Conservation (phyloP, 2,888 invertebrate genomes). For the Drosophila prolongata region DNA sequence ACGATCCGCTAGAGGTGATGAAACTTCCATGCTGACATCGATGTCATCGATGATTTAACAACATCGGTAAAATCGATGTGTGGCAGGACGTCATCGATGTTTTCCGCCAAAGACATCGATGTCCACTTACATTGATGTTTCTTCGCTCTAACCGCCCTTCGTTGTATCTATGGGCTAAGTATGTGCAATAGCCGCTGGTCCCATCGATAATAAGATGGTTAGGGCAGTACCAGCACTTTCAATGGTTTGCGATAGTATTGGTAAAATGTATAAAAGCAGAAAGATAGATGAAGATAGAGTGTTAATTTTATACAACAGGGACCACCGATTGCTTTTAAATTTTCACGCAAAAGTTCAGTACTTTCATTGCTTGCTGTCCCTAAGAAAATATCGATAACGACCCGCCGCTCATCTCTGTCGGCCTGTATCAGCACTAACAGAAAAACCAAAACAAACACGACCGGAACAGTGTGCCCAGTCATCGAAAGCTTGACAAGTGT, state of each 20-base stretch:
- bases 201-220: neutral
- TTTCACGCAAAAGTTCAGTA: neutral
- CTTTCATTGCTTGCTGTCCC: neutral
- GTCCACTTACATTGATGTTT: too few species aligned
- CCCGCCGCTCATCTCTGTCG: neutral
- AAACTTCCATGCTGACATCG: too few species aligned
- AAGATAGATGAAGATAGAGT: too few species aligned
- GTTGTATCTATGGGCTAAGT: conserved; percentile 12
- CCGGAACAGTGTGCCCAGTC: conserved; percentile 11
- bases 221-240: too few species aligned
- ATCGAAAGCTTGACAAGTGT: too few species aligned
- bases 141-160: conserved; percentile 2
- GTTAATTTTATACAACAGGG: too few species aligned
- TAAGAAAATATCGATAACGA: neutral
- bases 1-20: conserved; percentile 2
- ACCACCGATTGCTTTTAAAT: too few species aligned
- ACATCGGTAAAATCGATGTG: too few species aligned
- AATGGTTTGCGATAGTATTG: neutral
- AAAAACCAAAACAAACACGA: conserved; percentile 21
- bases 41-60: too few species aligned
- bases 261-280: neutral
- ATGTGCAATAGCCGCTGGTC: neutral
- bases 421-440: neutral
- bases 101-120: too few species aligned
- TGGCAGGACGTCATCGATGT: too few species aligned